Base-by-base conservation (phyloP, 2,888 invertebrate genomes). In the Muscina levida region DNA sequence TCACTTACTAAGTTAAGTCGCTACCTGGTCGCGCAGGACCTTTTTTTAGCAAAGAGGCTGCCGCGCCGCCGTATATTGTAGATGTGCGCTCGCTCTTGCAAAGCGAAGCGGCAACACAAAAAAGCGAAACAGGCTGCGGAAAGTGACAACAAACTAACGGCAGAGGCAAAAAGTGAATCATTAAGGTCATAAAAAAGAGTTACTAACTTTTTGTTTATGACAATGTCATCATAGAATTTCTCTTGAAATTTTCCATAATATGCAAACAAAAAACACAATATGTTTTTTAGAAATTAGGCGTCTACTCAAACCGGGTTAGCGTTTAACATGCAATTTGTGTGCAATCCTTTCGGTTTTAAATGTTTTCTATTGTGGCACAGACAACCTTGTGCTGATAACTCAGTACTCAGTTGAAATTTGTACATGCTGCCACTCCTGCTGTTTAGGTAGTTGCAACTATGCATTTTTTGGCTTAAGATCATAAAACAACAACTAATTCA, bases 281-380 rank as follows among this genome's bases (percentile, higher is more conserved):
- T n/a, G n/a, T n/a, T n/a, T n/a, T n/a, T n/a, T n/a, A n/a, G n/a
- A n/a, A n/a, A n/a, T n/a, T n/a, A n/a, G n/a, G n/a, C n/a, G n/a
- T n/a, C n/a, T n/a, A 17, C 4, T 31, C 31, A 62, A 44, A 11
- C 66, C n/a, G 39, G 37, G 71, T 72, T 71, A 51, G 59, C 56
- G 48, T n/a, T 56, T 65, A 66, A 74, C 83, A 87, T 86, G 87
- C 88, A 87, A 87, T 86, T 86, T 88, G 85, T 87, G 87, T 87
- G 87, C 87, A 87, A 87, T 87, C 88, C 87, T 87, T 87, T 87
- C 75, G 82, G 71, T 39, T 65, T n/a, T 51, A 42, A 59, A 62
- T n/a, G 13, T 73, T 77, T 72, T 62, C 37, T 11, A 24, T 37
- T 10, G 8, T 44, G 26, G 24, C 65, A 26, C 22, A 26, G 4